Evolutionary conservation across 2,888 invertebrate genomes (phyloP).

Genomic region (Aleiodes alternator): DNA sequence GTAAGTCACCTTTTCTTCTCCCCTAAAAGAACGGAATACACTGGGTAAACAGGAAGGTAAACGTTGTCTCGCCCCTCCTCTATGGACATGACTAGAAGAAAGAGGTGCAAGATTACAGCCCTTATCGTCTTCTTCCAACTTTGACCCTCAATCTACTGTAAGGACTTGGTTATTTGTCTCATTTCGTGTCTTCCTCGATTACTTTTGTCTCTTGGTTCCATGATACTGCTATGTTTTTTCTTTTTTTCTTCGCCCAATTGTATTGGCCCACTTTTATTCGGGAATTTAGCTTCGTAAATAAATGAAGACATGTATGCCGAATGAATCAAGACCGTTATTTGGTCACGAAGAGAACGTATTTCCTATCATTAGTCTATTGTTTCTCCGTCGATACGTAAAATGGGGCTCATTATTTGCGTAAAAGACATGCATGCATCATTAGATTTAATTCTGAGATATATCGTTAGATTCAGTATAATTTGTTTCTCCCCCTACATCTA

Average conservation of each 20-base stretch:
- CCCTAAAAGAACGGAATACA: slow-evolving; percentile 65
- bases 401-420: slow-evolving; percentile 27
- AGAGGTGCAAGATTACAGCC: slow-evolving; percentile 70
- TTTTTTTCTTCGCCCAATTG: slow-evolving; percentile 48
- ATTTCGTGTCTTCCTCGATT: slow-evolving; percentile 57
- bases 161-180: slow-evolving; percentile 65
- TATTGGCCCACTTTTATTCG: slow-evolving; percentile 72
- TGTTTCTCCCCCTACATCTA: too few relatives aligned
- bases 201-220: slow-evolving; percentile 33
- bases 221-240: slow-evolving; percentile 11
- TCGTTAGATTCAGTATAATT: not conserved
- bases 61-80: slow-evolving; percentile 60
- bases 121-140: slow-evolving; percentile 65
- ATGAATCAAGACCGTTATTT: slow-evolving; percentile 71
- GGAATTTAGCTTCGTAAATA: slow-evolving; percentile 68
- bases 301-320: slow-evolving; percentile 67
- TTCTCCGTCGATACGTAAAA: slow-evolving; percentile 27
- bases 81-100: slow-evolving; percentile 43
- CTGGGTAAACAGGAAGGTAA: slow-evolving; percentile 65
- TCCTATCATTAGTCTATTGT: slow-evolving; percentile 63
- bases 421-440: slow-evolving; percentile 2
- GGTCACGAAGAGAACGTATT: slow-evolving; percentile 59
- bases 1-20: slow-evolving; percentile 30
- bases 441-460: too few relatives aligned
- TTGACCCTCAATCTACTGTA: slow-evolving; percentile 50